Base-by-base conservation (phyloP, 2,113 vertebrate genomes). In the Chloebia gouldiae region DNA sequence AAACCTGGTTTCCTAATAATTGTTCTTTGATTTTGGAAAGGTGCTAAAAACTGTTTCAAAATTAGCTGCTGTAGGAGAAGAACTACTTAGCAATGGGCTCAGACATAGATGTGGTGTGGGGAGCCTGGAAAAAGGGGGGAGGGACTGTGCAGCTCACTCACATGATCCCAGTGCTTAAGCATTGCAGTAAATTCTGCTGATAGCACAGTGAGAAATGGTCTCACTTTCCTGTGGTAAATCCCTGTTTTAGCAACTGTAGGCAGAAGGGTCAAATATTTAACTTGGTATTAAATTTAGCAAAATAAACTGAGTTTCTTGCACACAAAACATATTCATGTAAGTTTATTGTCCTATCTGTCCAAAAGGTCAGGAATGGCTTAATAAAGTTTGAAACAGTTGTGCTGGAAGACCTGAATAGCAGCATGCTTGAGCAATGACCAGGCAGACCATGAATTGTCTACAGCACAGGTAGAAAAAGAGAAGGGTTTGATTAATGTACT, bases 181-280 rank as follows among this genome's bases (percentile, higher is more conserved):
- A 35, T 4, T 79, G 87, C 70, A 82, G 75, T 76, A 90, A 94
- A 79, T 79, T 71, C 45, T 81, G 82, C 57, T 64, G 56, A 64
- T 79, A 78, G 71, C 65, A 84, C 45, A 72, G 24, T 21, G 49
- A 80, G 75, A 69, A 69, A 65, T 14, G 66, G 53, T 54, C 90
- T 57, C 63, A 19, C 75, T 86, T 72, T 69, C 40, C 87, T 31
- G 53, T 27, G 45, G 71, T 70, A 94, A 93, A 94, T 80, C 78
- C 75, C 66, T 80, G 63, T 77, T 95, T 88, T 69, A 93, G 81
- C 81, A 95, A 81, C 73, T 84, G 76, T 37, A 89, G 61, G 78
- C 81, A 93, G 91, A 95, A 71, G 57, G 77, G 61, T 93, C 44
- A 95, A 95, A 95, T 87, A 92, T 79, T 88, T 93, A 81, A 93